phyloP scores from a whole-genome alignment of 2,888 invertebrate genomes.

The Bimastos eiseni region DNA sequence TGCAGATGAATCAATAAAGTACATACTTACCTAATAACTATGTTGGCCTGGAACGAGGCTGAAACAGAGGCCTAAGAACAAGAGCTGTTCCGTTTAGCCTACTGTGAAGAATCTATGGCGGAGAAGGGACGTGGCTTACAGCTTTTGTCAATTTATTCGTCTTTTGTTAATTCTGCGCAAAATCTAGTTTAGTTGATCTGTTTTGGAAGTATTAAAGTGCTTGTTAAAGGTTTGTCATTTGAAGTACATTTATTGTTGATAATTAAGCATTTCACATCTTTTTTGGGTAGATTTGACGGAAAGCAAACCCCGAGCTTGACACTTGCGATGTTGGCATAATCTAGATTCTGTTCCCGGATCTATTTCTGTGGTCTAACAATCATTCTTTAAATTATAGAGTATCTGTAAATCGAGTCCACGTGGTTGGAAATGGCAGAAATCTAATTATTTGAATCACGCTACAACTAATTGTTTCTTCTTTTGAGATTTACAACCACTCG shows the following conservation, averaged over 20 bases:
- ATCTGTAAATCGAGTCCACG: background rate
- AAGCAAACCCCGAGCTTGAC: background rate
- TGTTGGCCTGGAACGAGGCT: background rate
- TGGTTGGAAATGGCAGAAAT: background rate
- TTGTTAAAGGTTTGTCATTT: conserved; percentile 2
- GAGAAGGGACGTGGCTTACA: background rate
- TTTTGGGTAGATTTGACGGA: background rate
- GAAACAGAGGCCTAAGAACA: background rate
- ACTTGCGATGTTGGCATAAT: background rate
- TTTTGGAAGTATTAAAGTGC: background rate
- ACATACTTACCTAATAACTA: background rate
- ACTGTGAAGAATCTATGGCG: background rate
- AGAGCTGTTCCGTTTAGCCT: background rate
- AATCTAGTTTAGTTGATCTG: conserved; percentile 5
- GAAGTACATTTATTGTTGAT: background rate
- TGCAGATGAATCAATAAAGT: background rate
- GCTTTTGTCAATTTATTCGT: conserved; percentile 19
- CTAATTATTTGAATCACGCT: background rate
- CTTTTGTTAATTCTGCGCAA: background rate
- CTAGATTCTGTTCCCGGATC: background rate
- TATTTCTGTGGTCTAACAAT: background rate
- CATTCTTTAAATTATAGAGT: background rate
- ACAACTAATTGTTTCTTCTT: background rate
- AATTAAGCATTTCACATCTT: background rate
- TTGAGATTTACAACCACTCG: background rate